phyloP scores from a whole-genome alignment of 2,888 invertebrate species.

The Sturmia bella region DNA sequence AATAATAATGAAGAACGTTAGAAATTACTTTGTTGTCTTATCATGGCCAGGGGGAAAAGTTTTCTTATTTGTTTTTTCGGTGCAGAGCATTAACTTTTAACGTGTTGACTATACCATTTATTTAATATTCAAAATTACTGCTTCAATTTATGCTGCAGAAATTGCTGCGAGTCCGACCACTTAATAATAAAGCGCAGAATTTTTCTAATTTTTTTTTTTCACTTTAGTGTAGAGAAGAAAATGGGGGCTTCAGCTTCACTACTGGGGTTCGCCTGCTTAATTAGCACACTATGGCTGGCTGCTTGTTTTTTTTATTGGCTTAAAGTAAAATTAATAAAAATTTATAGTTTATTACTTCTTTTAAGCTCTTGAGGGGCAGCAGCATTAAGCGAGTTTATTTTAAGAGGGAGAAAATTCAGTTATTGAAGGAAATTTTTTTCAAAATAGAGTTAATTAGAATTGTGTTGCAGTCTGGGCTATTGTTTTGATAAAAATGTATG shows the following conservation, averaged over 20 bases:
- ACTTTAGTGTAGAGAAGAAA: background rate
- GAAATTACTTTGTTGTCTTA: conserved; percentile 11
- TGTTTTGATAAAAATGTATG: conserved; percentile 30
- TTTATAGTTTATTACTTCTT: conserved; percentile 60
- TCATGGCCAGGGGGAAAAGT: conserved; percentile 36
- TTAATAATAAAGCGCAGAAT: conserved; percentile 32
- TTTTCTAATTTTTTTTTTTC: conserved; percentile 14
- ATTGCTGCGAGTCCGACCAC: conserved; percentile 10
- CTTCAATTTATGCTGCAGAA: background rate
- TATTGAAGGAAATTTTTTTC: conserved; percentile 1
- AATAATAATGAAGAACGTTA: background rate
- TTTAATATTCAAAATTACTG: conserved; percentile 54
- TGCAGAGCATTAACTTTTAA: conserved; percentile 24
- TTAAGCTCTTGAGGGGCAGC: conserved; percentile 43
- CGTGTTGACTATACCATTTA: background rate
- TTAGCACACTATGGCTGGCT: conserved; percentile 43
- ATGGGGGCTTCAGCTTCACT: background rate
- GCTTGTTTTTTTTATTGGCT: conserved; percentile 11
- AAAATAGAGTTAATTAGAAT: conserved; percentile 32
- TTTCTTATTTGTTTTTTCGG: conserved; percentile 23
- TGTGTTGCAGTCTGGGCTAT: background rate
- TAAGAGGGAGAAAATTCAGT: background rate
- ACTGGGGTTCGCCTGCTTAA: background rate
- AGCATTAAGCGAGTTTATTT: background rate
- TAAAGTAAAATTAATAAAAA: conserved; percentile 44